These are phyloP conservation scores for Conchocele bisecta DNA, from an alignment of 2,888 invertebrate genomes.

Conservation along the genomic window DNA sequence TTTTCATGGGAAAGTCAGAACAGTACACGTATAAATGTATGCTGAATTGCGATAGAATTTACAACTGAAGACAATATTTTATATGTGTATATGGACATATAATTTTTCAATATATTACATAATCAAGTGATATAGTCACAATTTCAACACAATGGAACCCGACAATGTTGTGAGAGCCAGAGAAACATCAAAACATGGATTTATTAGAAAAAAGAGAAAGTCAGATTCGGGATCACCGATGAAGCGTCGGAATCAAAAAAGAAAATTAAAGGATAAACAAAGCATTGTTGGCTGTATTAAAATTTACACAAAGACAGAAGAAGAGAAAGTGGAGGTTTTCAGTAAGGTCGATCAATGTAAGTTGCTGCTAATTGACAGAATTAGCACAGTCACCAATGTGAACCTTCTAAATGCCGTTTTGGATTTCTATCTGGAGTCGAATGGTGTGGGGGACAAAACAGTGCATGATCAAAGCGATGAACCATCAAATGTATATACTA, in stretches of 20 bases:
- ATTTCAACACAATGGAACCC: no score
- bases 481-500: neutral
- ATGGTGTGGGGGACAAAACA: neutral
- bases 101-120: no score
- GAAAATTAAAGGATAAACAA: neutral
- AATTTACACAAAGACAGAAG: neutral
- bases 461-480: neutral
- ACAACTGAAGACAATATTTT: no score
- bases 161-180: no score
- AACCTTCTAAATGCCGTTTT: neutral
- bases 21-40: no score
- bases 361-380: neutral
- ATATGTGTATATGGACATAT: no score
- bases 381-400: neutral
- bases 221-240: slow-evolving; percentile 17
- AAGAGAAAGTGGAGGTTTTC: neutral
- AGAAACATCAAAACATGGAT: no score
- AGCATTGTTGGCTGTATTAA: neutral
- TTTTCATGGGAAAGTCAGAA: no score
- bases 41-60: no score
- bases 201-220: no score
- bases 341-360: slow-evolving; percentile 1
- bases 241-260: slow-evolving; percentile 1
- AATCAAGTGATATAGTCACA: no score
- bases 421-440: neutral